These are phyloP conservation scores for Zaprionus africanus DNA, from an alignment of 1,140 invertebrate genomes.

Conservation along the genomic window DNA sequence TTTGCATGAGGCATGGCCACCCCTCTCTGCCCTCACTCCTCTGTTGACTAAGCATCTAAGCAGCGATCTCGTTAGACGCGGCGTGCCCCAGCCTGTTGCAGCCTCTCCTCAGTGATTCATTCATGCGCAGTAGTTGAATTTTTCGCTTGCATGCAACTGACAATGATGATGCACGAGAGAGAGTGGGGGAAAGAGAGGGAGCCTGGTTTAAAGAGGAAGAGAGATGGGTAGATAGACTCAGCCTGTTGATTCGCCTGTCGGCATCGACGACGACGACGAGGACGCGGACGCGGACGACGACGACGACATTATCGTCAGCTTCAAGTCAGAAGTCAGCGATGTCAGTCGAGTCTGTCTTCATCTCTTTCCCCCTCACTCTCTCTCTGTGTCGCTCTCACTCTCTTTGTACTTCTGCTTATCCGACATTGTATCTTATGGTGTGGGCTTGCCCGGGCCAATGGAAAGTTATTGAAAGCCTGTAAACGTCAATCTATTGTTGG, in stretches of 20 bases:
- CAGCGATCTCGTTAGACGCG: constrained; percentile 54
- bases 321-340: constrained; percentile 66
- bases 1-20: constrained; percentile 56
- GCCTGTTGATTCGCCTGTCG: constrained; percentile 75
- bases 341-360: constrained; percentile 47
- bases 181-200: constrained; percentile 5
- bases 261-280: constrained; percentile 63
- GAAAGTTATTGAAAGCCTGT: constrained; percentile 75
- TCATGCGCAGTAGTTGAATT: constrained; percentile 78
- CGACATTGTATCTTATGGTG: constrained; percentile 57
- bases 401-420: constrained; percentile 41
- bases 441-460: constrained; percentile 63
- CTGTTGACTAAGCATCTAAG: constrained; percentile 18
- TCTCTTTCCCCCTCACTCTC: background rate
- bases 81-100: constrained; percentile 20
- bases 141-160: constrained; percentile 69
- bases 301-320: constrained; percentile 77
- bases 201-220: background rate
- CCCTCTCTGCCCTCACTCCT: background rate
- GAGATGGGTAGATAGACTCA: constrained; percentile 45
- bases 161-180: constrained; percentile 60
- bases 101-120: constrained; percentile 61
- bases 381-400: constrained; percentile 11
- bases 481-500: constrained; percentile 45
- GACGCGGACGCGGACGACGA: constrained; percentile 58